Evolutionary conservation across 2,113 vertebrate genomes (phyloP), one percentile per base, ranked within the genome.

Genomic region (Cinclus cinclus): DNA sequence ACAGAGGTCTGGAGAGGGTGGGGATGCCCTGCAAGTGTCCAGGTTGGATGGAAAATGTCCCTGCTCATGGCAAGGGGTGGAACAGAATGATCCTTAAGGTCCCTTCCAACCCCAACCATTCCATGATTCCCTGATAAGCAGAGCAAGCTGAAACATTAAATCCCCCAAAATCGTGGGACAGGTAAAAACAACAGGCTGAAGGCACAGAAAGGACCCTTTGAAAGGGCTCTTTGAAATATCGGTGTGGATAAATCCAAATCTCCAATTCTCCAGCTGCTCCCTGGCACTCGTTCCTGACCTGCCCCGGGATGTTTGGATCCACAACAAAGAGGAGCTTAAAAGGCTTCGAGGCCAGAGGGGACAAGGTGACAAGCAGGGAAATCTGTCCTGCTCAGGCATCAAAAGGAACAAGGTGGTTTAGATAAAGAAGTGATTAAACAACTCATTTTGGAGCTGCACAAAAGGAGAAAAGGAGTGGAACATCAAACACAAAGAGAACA

Each of bases 401-500:
- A 89, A 90, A 91, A 68, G 65, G 59, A 91, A 82, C 46, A 46
- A 85, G 92, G 90, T 83, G 67, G 41, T 92, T 77, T 28, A 58
- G 74, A 84, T 65, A 83, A 65, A 93, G 79, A 44, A 59, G 13
- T 46, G 90, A 95, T 89, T 74, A 25, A 62, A 91, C 42, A 35
- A 76, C 23, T 68, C 35, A 5, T 62, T 85, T 70, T 75, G 92
- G 89, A 84, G 90, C 91, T 47, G 67, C 56, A 44, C 73, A 73
- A 91, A 77, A 49, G 75, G 79, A 93, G 59, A 73, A 91, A 77
- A 49, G 75, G 79, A 93, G 59, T 37, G 35, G 56, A 60, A 82
- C 96, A 92, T 95, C 87, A 96, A 93, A 95, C 65, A 95, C 73
- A 35, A 46, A 25, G 37, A 53, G 69, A 37, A 37, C 35, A 37